These are phyloP conservation scores for Taurulus bubalis DNA, from an alignment of 2,113 vertebrate genomes.

Conservation along the genomic window DNA sequence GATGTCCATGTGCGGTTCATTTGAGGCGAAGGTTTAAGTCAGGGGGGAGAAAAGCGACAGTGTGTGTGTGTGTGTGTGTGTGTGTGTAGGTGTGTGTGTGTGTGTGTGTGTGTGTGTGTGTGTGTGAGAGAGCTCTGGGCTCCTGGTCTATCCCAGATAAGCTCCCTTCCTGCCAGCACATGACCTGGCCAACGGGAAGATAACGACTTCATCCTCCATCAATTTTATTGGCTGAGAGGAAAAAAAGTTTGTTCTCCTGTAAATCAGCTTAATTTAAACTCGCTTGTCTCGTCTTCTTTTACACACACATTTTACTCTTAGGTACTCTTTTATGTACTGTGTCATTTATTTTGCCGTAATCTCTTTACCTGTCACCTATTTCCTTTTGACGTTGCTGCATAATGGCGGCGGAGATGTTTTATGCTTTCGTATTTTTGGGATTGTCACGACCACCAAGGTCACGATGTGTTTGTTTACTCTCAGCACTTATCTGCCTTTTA, in stretches of 20 bases:
- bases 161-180: constrained; percentile 42
- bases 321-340: background rate
- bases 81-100: background rate
- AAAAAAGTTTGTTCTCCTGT: background rate
- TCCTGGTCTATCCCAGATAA: constrained; percentile 45
- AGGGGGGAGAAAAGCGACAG: background rate
- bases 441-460: background rate
- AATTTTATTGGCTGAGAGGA: constrained; percentile 35
- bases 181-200: constrained; percentile 43
- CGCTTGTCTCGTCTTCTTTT: background rate
- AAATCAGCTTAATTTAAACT: constrained; percentile 22
- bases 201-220: constrained; percentile 49
- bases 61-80: background rate
- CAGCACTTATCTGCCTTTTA: background rate
- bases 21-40: background rate
- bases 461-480: background rate
- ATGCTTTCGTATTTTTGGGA: background rate
- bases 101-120: background rate
- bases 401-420: background rate
- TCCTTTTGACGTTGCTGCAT: background rate
- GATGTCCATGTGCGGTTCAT: background rate
- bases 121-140: background rate
- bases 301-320: too few relatives aligned
- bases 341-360: background rate
- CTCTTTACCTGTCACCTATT: background rate